Evolutionary conservation across 2,113 vertebrate species (phyloP).

Genomic region (Micromys minutus): DNA sequence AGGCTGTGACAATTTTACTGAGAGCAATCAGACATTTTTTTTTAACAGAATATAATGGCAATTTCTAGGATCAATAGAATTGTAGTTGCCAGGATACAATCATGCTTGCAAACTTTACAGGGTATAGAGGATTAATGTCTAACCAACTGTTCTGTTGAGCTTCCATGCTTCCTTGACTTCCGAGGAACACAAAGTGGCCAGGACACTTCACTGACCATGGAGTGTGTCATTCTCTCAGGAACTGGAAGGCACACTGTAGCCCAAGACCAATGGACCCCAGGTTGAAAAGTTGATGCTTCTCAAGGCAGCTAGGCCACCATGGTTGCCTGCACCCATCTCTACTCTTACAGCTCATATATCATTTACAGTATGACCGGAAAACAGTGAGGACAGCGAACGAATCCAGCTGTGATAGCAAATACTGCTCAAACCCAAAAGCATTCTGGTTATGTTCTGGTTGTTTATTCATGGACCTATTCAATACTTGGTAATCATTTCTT

Average conservation of each 20-base stretch:
- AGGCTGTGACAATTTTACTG: not conserved
- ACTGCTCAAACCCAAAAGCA: not conserved
- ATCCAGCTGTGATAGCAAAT: too few species aligned
- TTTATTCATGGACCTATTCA: not conserved
- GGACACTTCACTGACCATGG: not conserved
- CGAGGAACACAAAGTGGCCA: not conserved
- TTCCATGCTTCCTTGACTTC: not conserved
- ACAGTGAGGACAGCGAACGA: too few species aligned
- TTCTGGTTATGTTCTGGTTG: not conserved
- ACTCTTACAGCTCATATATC: not conserved
- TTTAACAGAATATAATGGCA: not conserved
- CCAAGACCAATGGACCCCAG: not conserved
- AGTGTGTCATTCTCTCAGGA: not conserved
- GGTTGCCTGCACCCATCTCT: not conserved
- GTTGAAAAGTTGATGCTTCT: not conserved
- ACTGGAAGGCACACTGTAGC: not conserved
- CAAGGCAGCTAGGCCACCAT: not conserved
- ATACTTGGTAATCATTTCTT: slow-evolving; percentile 10
- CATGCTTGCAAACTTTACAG: not conserved
- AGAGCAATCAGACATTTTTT: not conserved
- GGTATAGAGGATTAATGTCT: not conserved
- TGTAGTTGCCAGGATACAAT: not conserved
- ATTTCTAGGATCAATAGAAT: not conserved
- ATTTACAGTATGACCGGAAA: too few species aligned
- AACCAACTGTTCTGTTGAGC: not conserved